phyloP scores from a whole-genome alignment of 2,797 vertebrate genomes.

The Alauda arvensis region DNA sequence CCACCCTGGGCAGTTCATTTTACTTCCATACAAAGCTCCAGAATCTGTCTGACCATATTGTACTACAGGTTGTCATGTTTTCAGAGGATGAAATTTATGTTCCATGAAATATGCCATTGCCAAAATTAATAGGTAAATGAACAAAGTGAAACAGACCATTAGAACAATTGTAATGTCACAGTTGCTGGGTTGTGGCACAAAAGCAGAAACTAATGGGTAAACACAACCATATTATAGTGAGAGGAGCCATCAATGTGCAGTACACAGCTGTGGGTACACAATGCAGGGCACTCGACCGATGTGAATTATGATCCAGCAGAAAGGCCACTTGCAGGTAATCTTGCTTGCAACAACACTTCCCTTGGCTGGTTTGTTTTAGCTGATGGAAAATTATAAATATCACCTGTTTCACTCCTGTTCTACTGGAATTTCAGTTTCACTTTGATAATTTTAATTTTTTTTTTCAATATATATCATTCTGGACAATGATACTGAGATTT shows the following conservation, averaged over 20 bases:
- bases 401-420: not conserved
- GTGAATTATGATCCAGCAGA: constrained; percentile 13
- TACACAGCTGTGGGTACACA: constrained; percentile 33
- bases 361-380: constrained; percentile 16
- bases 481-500: not conserved
- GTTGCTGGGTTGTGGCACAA: constrained; percentile 43
- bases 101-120: constrained; percentile 65
- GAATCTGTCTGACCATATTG: constrained; percentile 38
- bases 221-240: constrained; percentile 34
- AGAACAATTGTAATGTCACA: constrained; percentile 51
- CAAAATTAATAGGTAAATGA: constrained; percentile 74
- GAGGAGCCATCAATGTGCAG: constrained; percentile 36
- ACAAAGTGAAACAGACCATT: constrained; percentile 66
- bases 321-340: not conserved
- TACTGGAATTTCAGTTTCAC: not conserved
- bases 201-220: constrained; percentile 61
- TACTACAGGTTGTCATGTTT: constrained; percentile 58
- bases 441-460: not conserved
- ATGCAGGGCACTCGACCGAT: constrained; percentile 15
- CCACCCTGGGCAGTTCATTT: constrained; percentile 46
- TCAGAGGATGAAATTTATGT: constrained; percentile 66
- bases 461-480: not conserved
- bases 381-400: not conserved
- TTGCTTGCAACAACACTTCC: constrained; percentile 19
- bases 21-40: not conserved